Base-by-base conservation (phyloP, 2,888 invertebrate species). In the Holacanthella duospinosa region DNA sequence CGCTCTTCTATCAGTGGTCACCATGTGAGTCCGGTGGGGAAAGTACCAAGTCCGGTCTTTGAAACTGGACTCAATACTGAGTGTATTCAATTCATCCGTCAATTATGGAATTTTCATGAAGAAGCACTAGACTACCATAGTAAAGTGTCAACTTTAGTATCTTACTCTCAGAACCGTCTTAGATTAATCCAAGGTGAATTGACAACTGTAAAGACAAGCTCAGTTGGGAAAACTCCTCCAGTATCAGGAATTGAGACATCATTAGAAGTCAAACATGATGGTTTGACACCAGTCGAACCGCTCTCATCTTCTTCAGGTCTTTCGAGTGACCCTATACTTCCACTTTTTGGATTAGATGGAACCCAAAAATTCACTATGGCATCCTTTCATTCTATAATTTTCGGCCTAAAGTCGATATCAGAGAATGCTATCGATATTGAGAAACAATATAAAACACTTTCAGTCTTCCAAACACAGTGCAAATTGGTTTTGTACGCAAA, bases 61-160 rank as follows among this genome's bases (percentile, higher is more conserved):
- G 71, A 71, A 53, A 68, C 71, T 2, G 71, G 70, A n/a, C 67
- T 66, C 12, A 72, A 72, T 54, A 70, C 70, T 6, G 73, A 73
- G 55, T 71, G 71, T 55, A 69, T 71, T 29, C 71, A 71, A 61
- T 63, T 73, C 9, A 63, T 73, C 4, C 53, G 71, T 26, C 70
- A 71, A 60, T 43, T 73, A 16, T 73, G 73, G 73, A 71, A 67
- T 48, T 65, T 70, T 29, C 73, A 71, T 54, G 73, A 71, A 19
- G 69, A 71, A 48, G 66, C 68, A 4, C 62, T 63, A 27, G 59
- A 64, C 24, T 69, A 68, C 59, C 54, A 69, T 19, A 36, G 43
- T 21, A 48, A 21, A 21, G n/a, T 21, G 12, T 48, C 48, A 21
- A n/a, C 19, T 21, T 21, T 48, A 4, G 4, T 48, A 4, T 4